Conservation (phyloP, 1,140 invertebrate species). For the Bombus waltoni region DNA sequence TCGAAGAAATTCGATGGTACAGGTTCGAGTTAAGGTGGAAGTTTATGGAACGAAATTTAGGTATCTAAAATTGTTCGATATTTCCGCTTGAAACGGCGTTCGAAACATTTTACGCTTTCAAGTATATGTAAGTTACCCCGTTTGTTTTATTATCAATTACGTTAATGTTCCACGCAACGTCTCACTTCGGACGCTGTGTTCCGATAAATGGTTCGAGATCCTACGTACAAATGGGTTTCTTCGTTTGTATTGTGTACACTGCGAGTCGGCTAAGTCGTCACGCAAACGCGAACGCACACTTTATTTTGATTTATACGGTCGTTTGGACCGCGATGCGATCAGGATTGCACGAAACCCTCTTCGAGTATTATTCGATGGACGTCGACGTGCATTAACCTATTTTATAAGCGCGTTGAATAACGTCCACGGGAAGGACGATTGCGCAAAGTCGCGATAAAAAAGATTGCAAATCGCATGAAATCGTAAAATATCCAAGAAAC, state of each 20-base stretch:
- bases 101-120: too few relatives aligned
- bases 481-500: not conserved
- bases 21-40: too few relatives aligned
- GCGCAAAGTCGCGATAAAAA: not conserved
- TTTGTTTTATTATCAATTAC: not conserved
- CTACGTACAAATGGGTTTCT: slow-evolving; percentile 7
- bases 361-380: not conserved
- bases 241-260: not conserved
- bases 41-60: not conserved
- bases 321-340: not conserved
- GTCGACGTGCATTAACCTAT: not conserved
- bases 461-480: not conserved
- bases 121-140: too few relatives aligned
- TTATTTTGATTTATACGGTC: slow-evolving; percentile 17
- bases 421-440: not conserved
- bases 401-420: not conserved
- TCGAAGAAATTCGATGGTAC: not conserved
- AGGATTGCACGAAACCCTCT: not conserved
- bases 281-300: slow-evolving; percentile 12
- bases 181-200: not conserved
- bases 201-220: slow-evolving; percentile 13
- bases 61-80: not conserved
- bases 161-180: not conserved
- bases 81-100: too few relatives aligned
- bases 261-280: not conserved